A percentile compares a stretch with the other conserved stretches of the same genome.
Evolutionary conservation across 2,797 vertebrate genomes (phyloP).

Genomic region (Anas flavirostris): DNA sequence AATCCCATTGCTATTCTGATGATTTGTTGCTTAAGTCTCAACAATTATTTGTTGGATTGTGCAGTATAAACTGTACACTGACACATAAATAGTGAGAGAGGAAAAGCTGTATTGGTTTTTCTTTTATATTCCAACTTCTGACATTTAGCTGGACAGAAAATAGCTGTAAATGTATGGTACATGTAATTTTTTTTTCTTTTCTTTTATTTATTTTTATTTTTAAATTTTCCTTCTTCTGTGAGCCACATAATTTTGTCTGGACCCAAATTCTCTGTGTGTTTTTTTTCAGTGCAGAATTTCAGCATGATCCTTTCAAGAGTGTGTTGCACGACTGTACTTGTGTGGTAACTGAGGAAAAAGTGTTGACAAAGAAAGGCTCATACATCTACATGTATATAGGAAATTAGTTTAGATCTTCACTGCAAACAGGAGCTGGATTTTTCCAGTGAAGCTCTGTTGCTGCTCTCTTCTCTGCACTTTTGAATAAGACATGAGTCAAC

Average conservation of each 20-base stretch:
- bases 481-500: not conserved
- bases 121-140: not conserved
- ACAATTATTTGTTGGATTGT: not conserved
- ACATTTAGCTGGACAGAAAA: conserved; percentile 40
- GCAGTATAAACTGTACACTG: not conserved
- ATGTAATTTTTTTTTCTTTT: not conserved
- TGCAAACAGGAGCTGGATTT: not conserved
- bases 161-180: not conserved
- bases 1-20: not conserved
- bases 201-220: not conserved
- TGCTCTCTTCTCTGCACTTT: not conserved
- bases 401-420: not conserved
- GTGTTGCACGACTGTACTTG: not conserved
- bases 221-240: not conserved
- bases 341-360: not conserved
- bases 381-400: not conserved
- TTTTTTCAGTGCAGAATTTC: not conserved
- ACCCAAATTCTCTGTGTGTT: not conserved
- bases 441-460: not conserved
- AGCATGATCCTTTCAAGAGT: not conserved
- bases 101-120: not conserved
- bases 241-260: not conserved
- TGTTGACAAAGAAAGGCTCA: not conserved
- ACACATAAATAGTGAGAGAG: not conserved
- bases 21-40: not conserved